These are phyloP conservation scores for Pelvicachromis taeniatus DNA, from an alignment of 2,113 vertebrate genomes.

Conservation along the genomic window DNA sequence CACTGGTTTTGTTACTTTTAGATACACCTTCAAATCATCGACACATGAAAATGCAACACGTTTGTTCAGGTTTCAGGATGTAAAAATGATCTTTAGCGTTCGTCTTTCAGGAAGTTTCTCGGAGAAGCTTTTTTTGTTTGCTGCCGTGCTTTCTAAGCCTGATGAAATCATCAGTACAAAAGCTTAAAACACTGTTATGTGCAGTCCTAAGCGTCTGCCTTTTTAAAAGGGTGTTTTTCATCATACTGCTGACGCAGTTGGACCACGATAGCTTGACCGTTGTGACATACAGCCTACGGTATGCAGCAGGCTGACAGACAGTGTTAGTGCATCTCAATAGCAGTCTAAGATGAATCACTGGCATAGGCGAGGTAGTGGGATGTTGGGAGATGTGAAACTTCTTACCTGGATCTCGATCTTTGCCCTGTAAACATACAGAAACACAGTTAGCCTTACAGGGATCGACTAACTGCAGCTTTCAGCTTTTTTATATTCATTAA, in stretches of 20 bases:
- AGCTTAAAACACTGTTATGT: rapidly evolving
- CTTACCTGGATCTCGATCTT: conserved; percentile 83
- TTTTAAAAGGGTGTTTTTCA: neutral
- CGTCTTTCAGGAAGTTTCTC: neutral
- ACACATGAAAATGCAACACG: neutral
- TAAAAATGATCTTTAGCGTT: neutral
- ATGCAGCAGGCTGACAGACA: neutral
- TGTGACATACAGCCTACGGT: neutral
- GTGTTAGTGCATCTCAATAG: neutral
- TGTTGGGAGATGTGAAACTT: neutral
- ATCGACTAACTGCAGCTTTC: neutral
- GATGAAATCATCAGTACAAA: neutral
- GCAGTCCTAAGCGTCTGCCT: neutral
- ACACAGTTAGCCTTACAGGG: neutral
- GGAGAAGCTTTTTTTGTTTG: neutral
- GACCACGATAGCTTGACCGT: neutral
- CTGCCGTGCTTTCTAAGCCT: neutral
- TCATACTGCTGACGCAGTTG: neutral
- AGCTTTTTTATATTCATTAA: neutral
- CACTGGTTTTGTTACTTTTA: neutral
- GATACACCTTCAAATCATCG: neutral
- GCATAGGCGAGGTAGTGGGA: neutral
- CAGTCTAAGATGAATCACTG: neutral
- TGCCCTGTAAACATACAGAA: conserved; percentile 70
- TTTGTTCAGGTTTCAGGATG: neutral